A percentile compares a stretch with the other conserved stretches of the same genome.
phyloP scores from a whole-genome alignment of 2,113 vertebrate genomes.

The Balaeniceps rex region DNA sequence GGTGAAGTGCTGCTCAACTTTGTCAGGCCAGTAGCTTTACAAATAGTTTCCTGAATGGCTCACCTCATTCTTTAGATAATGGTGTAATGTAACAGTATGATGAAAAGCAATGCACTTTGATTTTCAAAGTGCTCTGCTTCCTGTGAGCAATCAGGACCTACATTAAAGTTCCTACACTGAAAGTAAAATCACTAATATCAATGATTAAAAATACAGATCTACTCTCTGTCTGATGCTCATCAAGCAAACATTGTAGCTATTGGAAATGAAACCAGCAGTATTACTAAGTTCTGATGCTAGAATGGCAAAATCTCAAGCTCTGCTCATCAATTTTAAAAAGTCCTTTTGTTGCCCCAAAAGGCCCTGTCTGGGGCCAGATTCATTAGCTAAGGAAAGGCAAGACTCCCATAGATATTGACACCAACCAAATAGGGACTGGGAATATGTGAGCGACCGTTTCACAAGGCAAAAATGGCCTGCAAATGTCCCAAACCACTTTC shows the following conservation, averaged over 20 bases:
- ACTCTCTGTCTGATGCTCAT: background rate
- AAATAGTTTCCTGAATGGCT: background rate
- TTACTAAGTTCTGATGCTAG: background rate
- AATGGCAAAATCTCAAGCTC: background rate
- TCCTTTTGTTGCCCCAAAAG: background rate
- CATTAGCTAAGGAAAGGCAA: background rate
- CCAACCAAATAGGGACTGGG: background rate
- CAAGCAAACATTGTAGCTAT: background rate
- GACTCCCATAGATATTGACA: background rate
- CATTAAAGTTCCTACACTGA: background rate
- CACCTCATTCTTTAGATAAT: background rate
- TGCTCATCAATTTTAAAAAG: background rate
- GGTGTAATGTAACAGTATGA: background rate
- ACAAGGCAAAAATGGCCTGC: background rate
- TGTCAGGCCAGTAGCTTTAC: background rate
- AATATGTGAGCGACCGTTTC: background rate
- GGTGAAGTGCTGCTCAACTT: background rate
- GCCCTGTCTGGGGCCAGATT: background rate
- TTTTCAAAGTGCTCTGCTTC: background rate
- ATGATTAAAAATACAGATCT: background rate
- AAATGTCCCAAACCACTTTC: background rate
- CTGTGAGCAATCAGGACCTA: background rate
- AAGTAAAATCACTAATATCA: background rate
- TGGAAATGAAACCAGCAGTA: background rate
- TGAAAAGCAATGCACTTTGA: background rate